Evolutionary conservation across 2,113 vertebrate genomes (phyloP), one percentile per base, ranked within the genome.

Genomic region (Phyllopteryx taeniolatus): DNA sequence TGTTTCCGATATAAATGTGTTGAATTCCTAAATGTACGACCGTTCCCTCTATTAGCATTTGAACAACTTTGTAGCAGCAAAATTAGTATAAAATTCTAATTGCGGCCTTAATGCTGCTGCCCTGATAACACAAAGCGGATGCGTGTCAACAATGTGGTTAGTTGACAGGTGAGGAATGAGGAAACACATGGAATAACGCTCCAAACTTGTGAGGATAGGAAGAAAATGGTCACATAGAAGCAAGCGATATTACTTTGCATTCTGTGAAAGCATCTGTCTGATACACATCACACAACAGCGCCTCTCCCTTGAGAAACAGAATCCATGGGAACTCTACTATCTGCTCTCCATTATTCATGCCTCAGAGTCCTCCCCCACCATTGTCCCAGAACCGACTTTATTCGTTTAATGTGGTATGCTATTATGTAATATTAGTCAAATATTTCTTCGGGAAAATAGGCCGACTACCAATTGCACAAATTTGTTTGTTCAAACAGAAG

Each of bases 131-230:
- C 9, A 15, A 53, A 59, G 27, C 59, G 68, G 75, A 39, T 70
- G 53, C 47, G 51, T 71, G 17, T 73, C 69, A 72, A 76, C 81
- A 68, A 42, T 66, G 51, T 46, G 14, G 2, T 80, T 62, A 79
- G 27, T 62, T 67, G 68, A 74, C 73, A 77, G 62, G 22, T 72
- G 70, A 80, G 42, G 60, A 64, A 49, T 42, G 22, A 14, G 8
- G 63, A 27, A 77, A 61, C 73, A 81, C 68, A 62, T 79, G 53
- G 22, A 77, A 69, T 60, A 47, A 46, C 43, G 14, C 43, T 31
- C 5, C n/a, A 66, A 27, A 27, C 6, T 14, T 27, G 12, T 27
- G 42, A 65, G 9, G 39, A 22, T 13, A 47, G 64, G 15, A 66
- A 47, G 43, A 17, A 47, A 66, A 27, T 46, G 9, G 1, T 66